Percentiles rank a stretch among this genome's conserved stretches.
Conservation (phyloP, 1,140 invertebrate genomes). For the Pogonognathellus flavescens region DNA sequence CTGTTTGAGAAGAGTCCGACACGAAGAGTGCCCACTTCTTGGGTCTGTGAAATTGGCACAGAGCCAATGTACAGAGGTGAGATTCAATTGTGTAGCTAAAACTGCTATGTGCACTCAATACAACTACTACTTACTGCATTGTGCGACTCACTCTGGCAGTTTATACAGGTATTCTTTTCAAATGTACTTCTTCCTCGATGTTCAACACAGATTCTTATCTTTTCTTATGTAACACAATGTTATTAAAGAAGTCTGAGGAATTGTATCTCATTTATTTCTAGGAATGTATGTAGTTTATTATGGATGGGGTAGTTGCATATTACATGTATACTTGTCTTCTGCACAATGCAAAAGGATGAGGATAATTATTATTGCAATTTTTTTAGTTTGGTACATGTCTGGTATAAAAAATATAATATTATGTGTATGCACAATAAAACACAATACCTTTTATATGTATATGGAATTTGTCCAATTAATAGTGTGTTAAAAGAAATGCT, state of each 20-base stretch:
- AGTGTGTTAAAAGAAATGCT: too few relatives aligned
- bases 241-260: background rate
- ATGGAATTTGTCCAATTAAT: too few relatives aligned
- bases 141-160: too few relatives aligned
- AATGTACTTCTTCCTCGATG: slow-evolving; percentile 5
- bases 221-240: slow-evolving; percentile 1
- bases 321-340: background rate
- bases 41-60: background rate
- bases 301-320: background rate
- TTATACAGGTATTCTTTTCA: slow-evolving; percentile 2
- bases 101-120: too few relatives aligned
- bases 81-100: background rate
- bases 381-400: too few relatives aligned
- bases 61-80: background rate
- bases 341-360: background rate
- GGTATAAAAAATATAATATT: too few relatives aligned
- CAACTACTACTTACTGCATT: too few relatives aligned
- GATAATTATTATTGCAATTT: background rate
- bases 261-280: background rate
- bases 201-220: background rate
- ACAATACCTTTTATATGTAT: too few relatives aligned
- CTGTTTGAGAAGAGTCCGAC: background rate
- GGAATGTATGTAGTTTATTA: background rate
- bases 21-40: background rate
- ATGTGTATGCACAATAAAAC: too few relatives aligned